Evolutionary conservation across 2,888 invertebrate species (phyloP), one percentile per base, ranked within the genome.

Genomic region (Papilio demoleus): DNA sequence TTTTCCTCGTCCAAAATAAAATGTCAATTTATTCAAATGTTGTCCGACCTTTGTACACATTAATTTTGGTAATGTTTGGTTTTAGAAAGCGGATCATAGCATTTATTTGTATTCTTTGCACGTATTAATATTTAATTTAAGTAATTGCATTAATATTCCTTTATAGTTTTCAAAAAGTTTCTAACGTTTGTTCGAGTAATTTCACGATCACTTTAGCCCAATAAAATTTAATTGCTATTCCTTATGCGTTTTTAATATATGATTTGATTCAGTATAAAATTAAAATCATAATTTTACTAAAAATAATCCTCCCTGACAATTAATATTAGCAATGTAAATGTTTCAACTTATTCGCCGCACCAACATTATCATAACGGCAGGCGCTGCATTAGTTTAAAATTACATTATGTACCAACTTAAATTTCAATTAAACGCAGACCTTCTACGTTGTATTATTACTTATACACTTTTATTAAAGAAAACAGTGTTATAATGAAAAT

Each of bases 1-100:
- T 53, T 53, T 56, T 53, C 22, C 22, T 38, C 22, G 22, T 24
- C 50, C 22, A 36, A 36, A 36, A 63, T 63, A 47, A 50, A 63
- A 63, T 34, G n/a, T 36, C 5, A 50, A 50, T 50, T 64, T 27
- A 64, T 64, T 53, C 36, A 53, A 36, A 50, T 53, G 8, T 14
- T 27, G 24, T 53, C 24, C 27, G 22, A 64, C 24, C 24, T 50
- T 53, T 27, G 50, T 24, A 38, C 24, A 36, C 24, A 38, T 64
- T 64, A 50, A 50, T 50, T 36, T 50, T 19, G 9, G 14, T 50
- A 63, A 63, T n/a, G 53, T 53, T 53, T 64, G 53, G 64, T 24
- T 53, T 64, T 14, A 24, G 11, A 40, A 64, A 53, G 38, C 24
- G 36, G 3, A 22, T 27, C 14, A 38, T 1, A 24, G n/a, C 17